Evolutionary conservation across 2,888 invertebrate genomes (phyloP), one percentile per base, ranked within the genome.

Genomic region (Galerucella pusilla): DNA sequence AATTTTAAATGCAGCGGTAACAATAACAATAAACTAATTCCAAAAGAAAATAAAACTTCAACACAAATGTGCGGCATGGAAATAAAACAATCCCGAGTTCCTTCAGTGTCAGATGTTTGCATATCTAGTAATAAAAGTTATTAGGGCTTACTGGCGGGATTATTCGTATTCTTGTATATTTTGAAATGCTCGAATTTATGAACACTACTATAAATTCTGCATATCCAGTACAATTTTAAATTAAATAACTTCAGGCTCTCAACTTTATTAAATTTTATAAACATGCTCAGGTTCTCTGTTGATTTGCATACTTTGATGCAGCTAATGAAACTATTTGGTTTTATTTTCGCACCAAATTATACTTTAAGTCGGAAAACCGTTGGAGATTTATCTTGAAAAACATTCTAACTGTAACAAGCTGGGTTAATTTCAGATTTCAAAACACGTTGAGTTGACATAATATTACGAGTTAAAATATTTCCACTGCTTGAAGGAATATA

Each of bases 241-340:
- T 71, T 64, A 65, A 71, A 65, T 71, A 69, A 69, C 61, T 65
- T 45, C n/a, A 14, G 16, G 63, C 70, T 46, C 52, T 70, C 70
- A 63, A 63, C 16, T 63, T 63, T 70, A 70, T 63, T 70, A 63
- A 70, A 70, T 70, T 63, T 63, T 52, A 70, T 54, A 63, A 63
- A 70, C 49, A 70, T 35, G 35, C 52, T 52, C 52, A 70, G 63
- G 52, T 63, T 70, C 35, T 6, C 63, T 60, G 16, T 7, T 61
- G 49, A 70, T 70, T 70, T 70, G 49, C 70, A 70, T 70, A 49
- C 49, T 28, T 70, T 49, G 11, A 28, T 25, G 11, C 25, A 11
- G 28, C 25, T 25, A 60, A 25, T 61, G 35, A 61, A 61, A 61
- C 61, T 14, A 20, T 60, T 16, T 60, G 5, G 6, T 61, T 28